Conservation (phyloP, 2,888 invertebrate genomes). For the Conus canariensis region DNA sequence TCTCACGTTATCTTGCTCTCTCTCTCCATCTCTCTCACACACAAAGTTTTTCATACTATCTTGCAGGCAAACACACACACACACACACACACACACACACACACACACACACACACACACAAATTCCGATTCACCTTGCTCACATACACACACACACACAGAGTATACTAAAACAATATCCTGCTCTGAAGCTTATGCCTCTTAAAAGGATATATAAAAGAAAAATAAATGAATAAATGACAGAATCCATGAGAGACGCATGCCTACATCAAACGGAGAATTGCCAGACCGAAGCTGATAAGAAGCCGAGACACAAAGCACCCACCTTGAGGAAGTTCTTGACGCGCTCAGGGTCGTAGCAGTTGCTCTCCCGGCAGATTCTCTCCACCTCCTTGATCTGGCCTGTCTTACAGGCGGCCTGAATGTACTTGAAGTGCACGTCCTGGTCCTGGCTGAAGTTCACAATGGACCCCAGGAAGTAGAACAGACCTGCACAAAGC, state of each 20-base stretch:
- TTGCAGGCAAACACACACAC: not conserved
- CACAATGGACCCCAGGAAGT: slow-evolving; percentile 99
- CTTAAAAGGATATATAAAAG: no score
- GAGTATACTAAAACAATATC: no score
- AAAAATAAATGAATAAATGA: no score
- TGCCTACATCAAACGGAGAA: no score
- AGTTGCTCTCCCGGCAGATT: slow-evolving; percentile 99
- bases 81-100: not conserved
- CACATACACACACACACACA: no score
- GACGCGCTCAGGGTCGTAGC: slow-evolving; percentile 98
- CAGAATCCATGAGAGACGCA: no score
- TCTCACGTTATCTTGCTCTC: not conserved
- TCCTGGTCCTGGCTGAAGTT: slow-evolving; percentile 99
- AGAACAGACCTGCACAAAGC: slow-evolving; percentile 88
- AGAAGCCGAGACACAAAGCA: no score
- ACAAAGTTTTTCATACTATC: no score
- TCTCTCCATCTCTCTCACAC: no score
- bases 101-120: not conserved
- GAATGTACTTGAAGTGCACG: slow-evolving; percentile 99
- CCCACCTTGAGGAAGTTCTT: slow-evolving; percentile 96
- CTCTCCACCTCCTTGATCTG: slow-evolving; percentile 99
- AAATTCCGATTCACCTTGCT: no score
- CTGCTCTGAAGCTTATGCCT: no score
- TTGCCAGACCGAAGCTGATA: no score
- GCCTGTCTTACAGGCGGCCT: slow-evolving; percentile 99